phyloP scores from a whole-genome alignment of 2,797 vertebrate genomes.

The Triplophysa yarkandensis region DNA sequence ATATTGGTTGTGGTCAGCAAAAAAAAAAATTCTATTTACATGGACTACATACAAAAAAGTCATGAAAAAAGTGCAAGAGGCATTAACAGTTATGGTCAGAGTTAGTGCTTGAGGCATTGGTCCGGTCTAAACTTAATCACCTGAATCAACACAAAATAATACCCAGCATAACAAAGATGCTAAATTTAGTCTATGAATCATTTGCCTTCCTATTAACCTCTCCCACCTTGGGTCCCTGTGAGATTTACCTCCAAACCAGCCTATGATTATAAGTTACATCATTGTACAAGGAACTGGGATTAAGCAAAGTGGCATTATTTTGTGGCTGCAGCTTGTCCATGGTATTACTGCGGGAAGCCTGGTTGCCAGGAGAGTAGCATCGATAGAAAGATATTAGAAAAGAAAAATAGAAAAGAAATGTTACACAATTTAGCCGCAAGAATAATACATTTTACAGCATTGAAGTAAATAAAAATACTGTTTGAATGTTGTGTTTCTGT shows the following conservation, averaged over 20 bases:
- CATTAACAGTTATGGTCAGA: background rate
- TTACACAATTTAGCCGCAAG: too few relatives aligned
- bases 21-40: too few relatives aligned
- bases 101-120: background rate
- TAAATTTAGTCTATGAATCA: conserved; percentile 41
- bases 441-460: too few relatives aligned
- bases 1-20: too few relatives aligned
- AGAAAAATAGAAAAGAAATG: too few relatives aligned
- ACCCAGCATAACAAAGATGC: conserved; percentile 10
- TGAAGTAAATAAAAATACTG: too few relatives aligned
- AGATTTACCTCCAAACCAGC: conserved; percentile 44
- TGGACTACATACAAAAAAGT: background rate
- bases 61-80: background rate
- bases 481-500: too few relatives aligned
- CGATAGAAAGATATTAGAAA: too few relatives aligned
- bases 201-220: conserved; percentile 29
- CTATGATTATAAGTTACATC: conserved; percentile 40
- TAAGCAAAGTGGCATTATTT: conserved; percentile 28
- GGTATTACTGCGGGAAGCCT: background rate
- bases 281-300: conserved; percentile 27
- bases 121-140: conserved; percentile 35
- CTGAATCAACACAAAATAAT: conserved; percentile 48
- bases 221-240: conserved; percentile 37
- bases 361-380: too few relatives aligned
- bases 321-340: conserved; percentile 35